Conservation (phyloP, 2,797 vertebrate genomes). For the Glossophaga mutica region DNA sequence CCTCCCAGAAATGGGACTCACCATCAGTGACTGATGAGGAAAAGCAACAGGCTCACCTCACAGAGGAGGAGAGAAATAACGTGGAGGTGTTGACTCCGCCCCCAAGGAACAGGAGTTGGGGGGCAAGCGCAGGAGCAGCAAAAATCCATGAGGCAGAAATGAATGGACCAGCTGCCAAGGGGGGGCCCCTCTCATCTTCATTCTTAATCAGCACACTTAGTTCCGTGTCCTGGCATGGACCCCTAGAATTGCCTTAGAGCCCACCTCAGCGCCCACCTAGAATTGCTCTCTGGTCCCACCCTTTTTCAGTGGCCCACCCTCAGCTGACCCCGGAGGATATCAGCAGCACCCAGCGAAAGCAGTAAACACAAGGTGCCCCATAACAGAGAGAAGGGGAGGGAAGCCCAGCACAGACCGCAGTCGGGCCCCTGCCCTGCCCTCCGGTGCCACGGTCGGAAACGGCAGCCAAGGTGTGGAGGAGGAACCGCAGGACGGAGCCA, state of each 20-base stretch:
- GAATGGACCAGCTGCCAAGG: accelerated
- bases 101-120: neutral
- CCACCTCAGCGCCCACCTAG: neutral
- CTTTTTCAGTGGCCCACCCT: neutral
- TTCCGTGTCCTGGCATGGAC: too few species aligned
- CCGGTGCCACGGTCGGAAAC: neutral
- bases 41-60: neutral
- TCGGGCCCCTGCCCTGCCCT: accelerated
- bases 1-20: neutral
- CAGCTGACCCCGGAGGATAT: neutral
- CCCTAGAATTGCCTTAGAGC: neutral
- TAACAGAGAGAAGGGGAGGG: neutral
- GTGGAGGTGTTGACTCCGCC: neutral
- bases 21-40: neutral
- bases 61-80: neutral
- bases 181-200: neutral
- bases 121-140: neutral
- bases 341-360: neutral
- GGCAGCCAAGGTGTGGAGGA: neutral
- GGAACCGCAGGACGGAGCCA: neutral
- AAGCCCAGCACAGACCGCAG: neutral
- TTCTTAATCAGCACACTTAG: neutral
- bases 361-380: neutral
- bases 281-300: neutral
- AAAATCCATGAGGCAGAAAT: neutral